These are phyloP conservation scores for Monochamus alternatus DNA, from an alignment of 2,888 invertebrate genomes.

Conservation along the genomic window DNA sequence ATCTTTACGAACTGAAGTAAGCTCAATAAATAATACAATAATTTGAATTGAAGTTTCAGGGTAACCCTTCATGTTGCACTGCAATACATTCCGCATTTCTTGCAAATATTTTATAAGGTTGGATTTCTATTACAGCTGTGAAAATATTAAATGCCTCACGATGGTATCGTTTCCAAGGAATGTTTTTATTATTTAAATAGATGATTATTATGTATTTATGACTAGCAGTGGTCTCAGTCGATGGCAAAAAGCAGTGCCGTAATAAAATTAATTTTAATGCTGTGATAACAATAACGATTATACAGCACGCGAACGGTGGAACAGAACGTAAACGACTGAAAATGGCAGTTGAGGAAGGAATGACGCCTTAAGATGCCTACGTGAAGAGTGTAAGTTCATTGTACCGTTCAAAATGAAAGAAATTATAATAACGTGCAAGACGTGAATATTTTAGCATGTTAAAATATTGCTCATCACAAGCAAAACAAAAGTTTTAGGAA, in stretches of 20 bases:
- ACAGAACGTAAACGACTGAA: not conserved
- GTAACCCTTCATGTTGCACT: not conserved
- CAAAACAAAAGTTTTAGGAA: too few relatives aligned
- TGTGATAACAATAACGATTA: conserved; percentile 57
- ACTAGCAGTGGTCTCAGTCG: conserved; percentile 53
- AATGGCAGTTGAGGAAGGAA: not conserved
- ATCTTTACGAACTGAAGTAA: too few relatives aligned
- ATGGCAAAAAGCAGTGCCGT: conserved; percentile 55
- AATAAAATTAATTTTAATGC: conserved; percentile 61
- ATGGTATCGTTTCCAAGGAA: conserved; percentile 40
- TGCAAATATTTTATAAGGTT: not conserved
- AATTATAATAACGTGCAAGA: too few relatives aligned
- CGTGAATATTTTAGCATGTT: too few relatives aligned
- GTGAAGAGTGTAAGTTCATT: too few relatives aligned
- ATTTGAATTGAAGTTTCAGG: too few relatives aligned
- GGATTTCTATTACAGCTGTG: conserved; percentile 23
- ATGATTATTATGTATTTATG: conserved; percentile 59
- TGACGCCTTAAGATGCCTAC: not conserved
- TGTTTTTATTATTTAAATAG: conserved; percentile 59
- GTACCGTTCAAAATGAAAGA: too few relatives aligned
- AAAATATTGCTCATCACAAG: too few relatives aligned
- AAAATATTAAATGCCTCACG: conserved; percentile 15
- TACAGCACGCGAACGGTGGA: conserved; percentile 53
- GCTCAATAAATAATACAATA: too few relatives aligned
- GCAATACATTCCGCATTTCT: not conserved